Base-by-base conservation (phyloP, 2,888 invertebrate species). In the Euproctis similis region DNA sequence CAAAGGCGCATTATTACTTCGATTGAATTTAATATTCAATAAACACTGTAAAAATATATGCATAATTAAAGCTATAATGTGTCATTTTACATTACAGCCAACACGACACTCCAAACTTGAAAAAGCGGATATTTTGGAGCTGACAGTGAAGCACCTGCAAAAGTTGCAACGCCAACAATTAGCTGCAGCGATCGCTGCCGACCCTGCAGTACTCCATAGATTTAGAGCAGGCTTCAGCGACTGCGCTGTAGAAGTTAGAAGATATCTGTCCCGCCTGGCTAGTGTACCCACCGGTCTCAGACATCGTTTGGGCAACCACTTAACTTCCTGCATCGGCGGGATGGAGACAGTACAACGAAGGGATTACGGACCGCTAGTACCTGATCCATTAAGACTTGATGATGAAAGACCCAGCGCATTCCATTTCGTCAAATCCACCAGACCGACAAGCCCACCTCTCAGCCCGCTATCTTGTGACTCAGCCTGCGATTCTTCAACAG, bases 41-140 rank as follows among this genome's bases (percentile, higher is more conserved):
- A n/a, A n/a, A n/a, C n/a, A n/a, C n/a, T n/a, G n/a, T n/a, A n/a
- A n/a, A n/a, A n/a, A n/a, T n/a, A n/a, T n/a, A n/a, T n/a, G n/a
- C n/a, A n/a, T n/a, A n/a, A n/a, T n/a, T n/a, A n/a, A n/a, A n/a
- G n/a, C n/a, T n/a, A n/a, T n/a, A n/a, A n/a, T n/a, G n/a, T n/a
- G n/a, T n/a, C n/a, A n/a, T n/a, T n/a, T n/a, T n/a, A n/a, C n/a
- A 4, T 88, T 88, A 36, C 88, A 96, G 95, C 95, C 96, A 18
- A 90, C 95, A 1, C 89, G 96, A 33, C 96, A 97, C 78, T 95
- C 95, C 3, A 97, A 97, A 69, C 85, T 97, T 56, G 97, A 97
- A 73, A 97, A 97, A 67, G 97, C 97, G 1, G 97, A 97, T 71
- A 97, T 97, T 49, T 82, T 97, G 29, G 97, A 97, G 75, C 91